Evolutionary conservation across 2,113 vertebrate species (phyloP).

Genomic region (Colinus virginianus): DNA sequence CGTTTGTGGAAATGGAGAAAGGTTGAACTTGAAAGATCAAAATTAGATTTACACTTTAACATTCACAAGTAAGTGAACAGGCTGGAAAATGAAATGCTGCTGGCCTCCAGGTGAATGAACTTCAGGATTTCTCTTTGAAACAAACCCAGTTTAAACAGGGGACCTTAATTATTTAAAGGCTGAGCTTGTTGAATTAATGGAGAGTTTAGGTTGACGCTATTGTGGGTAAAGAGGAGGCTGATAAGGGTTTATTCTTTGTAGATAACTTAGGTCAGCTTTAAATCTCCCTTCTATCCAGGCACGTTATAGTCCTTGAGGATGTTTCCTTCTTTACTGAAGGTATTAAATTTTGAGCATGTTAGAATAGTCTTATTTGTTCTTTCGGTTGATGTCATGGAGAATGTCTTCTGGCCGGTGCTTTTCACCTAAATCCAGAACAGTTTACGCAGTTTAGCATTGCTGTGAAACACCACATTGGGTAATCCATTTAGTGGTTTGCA

Average conservation of each 20-base stretch:
- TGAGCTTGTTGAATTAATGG: not conserved
- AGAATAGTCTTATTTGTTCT: not conserved
- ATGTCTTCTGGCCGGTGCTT: not conserved
- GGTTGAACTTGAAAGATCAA: not conserved
- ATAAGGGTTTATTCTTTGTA: not conserved
- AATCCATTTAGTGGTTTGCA: not conserved
- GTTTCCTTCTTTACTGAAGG: not conserved
- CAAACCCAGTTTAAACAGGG: not conserved
- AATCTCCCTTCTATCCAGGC: not conserved
- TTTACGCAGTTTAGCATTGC: not conserved
- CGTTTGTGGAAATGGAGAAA: not conserved
- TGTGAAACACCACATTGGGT: not conserved
- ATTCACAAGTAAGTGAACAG: not conserved
- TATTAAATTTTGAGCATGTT: not conserved
- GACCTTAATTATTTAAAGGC: not conserved
- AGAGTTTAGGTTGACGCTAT: not conserved
- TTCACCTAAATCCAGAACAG: not conserved
- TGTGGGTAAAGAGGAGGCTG: not conserved
- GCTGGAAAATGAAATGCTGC: not conserved
- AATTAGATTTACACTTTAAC: not conserved
- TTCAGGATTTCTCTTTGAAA: not conserved
- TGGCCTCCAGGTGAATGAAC: not conserved
- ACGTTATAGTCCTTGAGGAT: not conserved
- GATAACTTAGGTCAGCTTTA: not conserved
- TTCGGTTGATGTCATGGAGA: not conserved